Base-by-base conservation (phyloP, 2,113 vertebrate genomes). In the Poeciliopsis retropinna region DNA sequence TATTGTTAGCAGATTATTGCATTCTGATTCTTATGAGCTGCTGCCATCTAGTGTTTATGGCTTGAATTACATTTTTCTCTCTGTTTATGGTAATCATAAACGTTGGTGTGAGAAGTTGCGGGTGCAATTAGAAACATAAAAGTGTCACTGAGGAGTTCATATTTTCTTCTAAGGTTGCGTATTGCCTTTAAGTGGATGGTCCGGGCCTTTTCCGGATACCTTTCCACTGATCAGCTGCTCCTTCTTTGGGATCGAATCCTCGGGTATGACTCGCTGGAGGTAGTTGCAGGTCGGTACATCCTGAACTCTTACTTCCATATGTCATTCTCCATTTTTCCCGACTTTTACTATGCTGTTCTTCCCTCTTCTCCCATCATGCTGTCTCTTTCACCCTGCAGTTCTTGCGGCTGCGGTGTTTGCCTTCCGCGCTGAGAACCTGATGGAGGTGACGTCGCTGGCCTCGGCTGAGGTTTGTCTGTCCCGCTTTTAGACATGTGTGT, bases 171-270 rank as follows among this genome's bases (percentile, higher is more conserved):
- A 73, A 99, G 98, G 80, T 93, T 99, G 81, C 95, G 97, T 22
- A 97, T 99, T 76, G 97, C 98, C 57, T 99, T 99, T 87, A 99
- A 99, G 75, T 99, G 98, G 98, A 98, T 99, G 96, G 97, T 98
- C 32, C 95, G 97, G 66, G 98, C 96, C 54, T 99, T 99, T 87
- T 99, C 98, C 31, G 98, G 98, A 64, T 99, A 99, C 86, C 95
- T 99, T 81, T 97, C 97, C 72, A 98, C 98, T 28, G 97, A 99
- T 91, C 98, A 99, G 75, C 97, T 99, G 76, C 91, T 99, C 64
- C 95, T 99, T 67, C 94, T 99, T 61, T 99, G 98, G 98, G 98
- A 99, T 85, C 95, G 98, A 82, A 95, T 99, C 89, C 93, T 99
- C 64, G 98, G 97, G 54, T 99, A 98, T 75, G 96, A 97, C 76